These are phyloP conservation scores for Poecile atricapillus DNA, from an alignment of 2,113 vertebrate genomes.

Conservation along the genomic window DNA sequence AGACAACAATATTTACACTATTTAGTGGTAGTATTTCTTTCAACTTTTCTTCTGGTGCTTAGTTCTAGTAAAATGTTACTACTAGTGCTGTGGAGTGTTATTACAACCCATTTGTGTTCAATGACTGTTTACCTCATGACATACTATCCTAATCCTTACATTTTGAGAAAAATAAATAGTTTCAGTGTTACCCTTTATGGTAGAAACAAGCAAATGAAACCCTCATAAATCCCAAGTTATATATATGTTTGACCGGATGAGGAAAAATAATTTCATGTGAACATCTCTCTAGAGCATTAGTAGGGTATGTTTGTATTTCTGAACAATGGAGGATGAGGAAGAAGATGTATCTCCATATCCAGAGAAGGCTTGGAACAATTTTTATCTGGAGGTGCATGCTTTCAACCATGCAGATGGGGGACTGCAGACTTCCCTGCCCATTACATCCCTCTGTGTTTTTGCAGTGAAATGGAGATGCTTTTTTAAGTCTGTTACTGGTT, in stretches of 20 bases:
- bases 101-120: neutral
- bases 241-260: neutral
- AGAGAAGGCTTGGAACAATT: neutral
- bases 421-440: neutral
- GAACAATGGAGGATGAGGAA: neutral
- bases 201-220: neutral
- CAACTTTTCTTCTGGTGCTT: conserved; percentile 4
- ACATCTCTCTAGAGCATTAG: neutral
- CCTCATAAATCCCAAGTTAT: neutral
- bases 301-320: neutral
- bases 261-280: neutral
- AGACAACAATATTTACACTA: conserved; percentile 22
- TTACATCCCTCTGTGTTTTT: neutral
- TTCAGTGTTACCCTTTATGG: neutral
- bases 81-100: neutral
- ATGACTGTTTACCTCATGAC: neutral
- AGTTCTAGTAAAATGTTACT: conserved; percentile 23
- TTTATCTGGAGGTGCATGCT: neutral
- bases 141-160: neutral
- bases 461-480: neutral
- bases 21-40: conserved; percentile 31
- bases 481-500: neutral
- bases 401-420: neutral
- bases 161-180: conserved; percentile 22
- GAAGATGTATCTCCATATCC: neutral